A percentile compares a stretch with the other conserved stretches of the same genome.
Conservation (phyloP, 2,113 vertebrate genomes). For the Calonectris borealis region DNA sequence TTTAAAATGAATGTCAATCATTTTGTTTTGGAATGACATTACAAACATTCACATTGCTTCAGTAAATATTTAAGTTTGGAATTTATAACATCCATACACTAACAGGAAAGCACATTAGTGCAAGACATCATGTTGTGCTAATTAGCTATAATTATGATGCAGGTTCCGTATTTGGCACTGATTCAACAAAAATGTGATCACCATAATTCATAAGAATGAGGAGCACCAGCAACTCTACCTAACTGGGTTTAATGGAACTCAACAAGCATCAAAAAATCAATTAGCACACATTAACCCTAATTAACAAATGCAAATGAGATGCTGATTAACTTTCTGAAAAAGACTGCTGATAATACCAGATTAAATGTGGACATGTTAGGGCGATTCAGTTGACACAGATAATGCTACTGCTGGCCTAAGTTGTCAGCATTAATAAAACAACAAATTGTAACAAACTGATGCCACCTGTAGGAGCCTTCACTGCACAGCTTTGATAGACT, state of each 20-base stretch:
- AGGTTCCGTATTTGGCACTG: slow-evolving; percentile 73
- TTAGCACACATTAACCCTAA: slow-evolving; percentile 86
- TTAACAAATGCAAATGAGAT: slow-evolving; percentile 88
- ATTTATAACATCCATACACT: slow-evolving; percentile 65
- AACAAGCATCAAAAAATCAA: slow-evolving; percentile 87
- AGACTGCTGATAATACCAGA: slow-evolving; percentile 70
- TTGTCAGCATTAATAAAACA: slow-evolving; percentile 77
- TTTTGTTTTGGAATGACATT: neutral
- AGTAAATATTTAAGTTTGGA: slow-evolving; percentile 63
- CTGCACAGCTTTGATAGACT: neutral
- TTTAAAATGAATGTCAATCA: neutral
- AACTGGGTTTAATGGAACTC: slow-evolving; percentile 81
- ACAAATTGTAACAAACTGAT: slow-evolving; percentile 63
- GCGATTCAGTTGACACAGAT: slow-evolving; percentile 79
- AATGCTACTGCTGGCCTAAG: slow-evolving; percentile 69
- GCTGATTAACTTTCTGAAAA: slow-evolving; percentile 87
- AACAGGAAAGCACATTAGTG: slow-evolving; percentile 68
- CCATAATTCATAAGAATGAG: slow-evolving; percentile 78
- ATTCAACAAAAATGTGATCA: slow-evolving; percentile 80
- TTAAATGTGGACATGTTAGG: slow-evolving; percentile 79
- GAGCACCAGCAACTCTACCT: slow-evolving; percentile 75
- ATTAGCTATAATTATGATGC: slow-evolving; percentile 89
- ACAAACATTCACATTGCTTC: neutral
- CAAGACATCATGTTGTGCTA: slow-evolving; percentile 73
- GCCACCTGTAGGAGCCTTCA: slow-evolving; percentile 62